phyloP scores from a whole-genome alignment of 2,113 vertebrate genomes.

The Calidris pygmaea region DNA sequence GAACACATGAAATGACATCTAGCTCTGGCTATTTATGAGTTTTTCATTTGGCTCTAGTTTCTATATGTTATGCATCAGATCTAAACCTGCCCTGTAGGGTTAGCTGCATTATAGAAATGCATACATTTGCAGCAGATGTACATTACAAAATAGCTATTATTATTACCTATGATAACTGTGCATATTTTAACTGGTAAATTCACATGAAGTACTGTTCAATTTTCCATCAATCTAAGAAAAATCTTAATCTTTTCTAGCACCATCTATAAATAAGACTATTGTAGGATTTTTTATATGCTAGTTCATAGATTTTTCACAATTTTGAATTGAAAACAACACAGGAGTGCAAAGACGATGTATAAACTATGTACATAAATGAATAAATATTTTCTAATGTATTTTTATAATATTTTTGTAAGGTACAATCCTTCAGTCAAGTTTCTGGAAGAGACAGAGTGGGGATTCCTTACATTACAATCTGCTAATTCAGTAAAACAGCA shows the following conservation, averaged over 20 bases:
- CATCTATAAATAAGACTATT: background rate
- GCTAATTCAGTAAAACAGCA: background rate
- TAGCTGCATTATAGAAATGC: background rate
- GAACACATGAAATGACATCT: fast-evolving
- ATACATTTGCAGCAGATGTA: background rate
- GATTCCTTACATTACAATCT: background rate
- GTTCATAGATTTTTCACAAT: background rate
- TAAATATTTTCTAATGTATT: background rate
- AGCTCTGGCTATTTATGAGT: background rate
- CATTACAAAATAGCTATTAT: background rate
- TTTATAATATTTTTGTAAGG: too few relatives aligned
- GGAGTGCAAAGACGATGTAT: background rate
- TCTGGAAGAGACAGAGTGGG: background rate
- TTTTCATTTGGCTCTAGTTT: background rate
- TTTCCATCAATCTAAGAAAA: background rate
- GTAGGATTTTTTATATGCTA: background rate
- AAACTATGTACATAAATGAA: background rate
- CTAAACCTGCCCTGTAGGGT: background rate
- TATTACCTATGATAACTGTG: background rate
- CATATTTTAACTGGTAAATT: background rate
- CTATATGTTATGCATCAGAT: background rate
- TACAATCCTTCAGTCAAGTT: background rate
- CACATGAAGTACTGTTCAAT: background rate
- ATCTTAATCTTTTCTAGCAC: background rate
- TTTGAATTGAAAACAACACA: background rate